Base-by-base conservation (phyloP, 2,113 vertebrate species). In the Datnioides undecimradiatus region DNA sequence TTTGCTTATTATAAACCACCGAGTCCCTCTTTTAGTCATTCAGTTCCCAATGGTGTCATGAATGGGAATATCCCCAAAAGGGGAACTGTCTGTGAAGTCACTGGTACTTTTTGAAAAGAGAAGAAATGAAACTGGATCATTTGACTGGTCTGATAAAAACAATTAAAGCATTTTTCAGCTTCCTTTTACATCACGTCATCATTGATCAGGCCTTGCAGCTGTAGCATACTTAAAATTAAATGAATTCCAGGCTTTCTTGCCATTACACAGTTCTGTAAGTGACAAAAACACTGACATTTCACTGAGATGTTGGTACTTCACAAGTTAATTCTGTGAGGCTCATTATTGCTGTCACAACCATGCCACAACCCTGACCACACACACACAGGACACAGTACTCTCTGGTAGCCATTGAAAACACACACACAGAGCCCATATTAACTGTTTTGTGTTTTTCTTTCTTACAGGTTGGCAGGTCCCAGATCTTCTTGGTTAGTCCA, bases 401-500 rank as follows among this genome's bases (percentile, higher is more conserved):
- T n/a, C n/a, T n/a, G n/a, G n/a, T n/a, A 71, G 11, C 45, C 21
- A 25, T 5, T 54, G 6, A 13, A 45, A 12, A 23, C 25, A 55
- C 19, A 8, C 31, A 58, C 43, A 60, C n/a, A n/a, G n/a, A n/a
- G 43, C 52, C n/a, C 13, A 48, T 16, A 23, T 52, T 73, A 14
- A 92, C 41, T 91, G 2, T 64, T 41, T 31, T 29, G 3, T 65
- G 34, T 21, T 52, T 80, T n/a, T 79, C 29, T 58, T 3, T 77
- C 1, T 94, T 95, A 82, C 83, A 99, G 98, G 97, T 99, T 83
- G 97, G 98, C 41, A 96, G 96, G 49, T 97, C 97, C 67, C 97
- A 98, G 95, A 97, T 99, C 91, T 99, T 97, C 94, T 94, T 99
- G 89, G 96, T 99, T 88, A 99, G 98, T 94, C 98, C 98, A 41